A percentile compares a stretch with the other conserved stretches of the same genome.
Conservation (phyloP, 2,797 vertebrate genomes). For the Melanotaenia trifasciata region DNA sequence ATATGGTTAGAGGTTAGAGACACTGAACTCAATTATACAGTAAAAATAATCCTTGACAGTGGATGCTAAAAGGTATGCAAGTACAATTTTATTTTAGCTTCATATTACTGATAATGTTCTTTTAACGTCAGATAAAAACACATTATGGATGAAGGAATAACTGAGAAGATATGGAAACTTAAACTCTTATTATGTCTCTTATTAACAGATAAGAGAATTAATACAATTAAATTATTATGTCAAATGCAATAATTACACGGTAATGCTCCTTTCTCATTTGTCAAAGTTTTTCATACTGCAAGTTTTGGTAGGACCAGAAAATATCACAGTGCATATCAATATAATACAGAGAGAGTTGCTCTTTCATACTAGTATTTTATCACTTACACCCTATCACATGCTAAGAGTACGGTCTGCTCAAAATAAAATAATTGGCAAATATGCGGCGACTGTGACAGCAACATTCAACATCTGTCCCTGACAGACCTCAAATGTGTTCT, state of each 20-base stretch:
- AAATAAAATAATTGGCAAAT: not conserved
- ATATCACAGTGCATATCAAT: not conserved
- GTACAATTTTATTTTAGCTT: not conserved
- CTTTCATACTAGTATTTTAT: not conserved
- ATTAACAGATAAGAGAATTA: not conserved
- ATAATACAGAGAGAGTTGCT: not conserved
- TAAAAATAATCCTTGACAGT: not conserved
- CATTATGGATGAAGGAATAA: not conserved
- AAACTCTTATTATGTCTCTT: not conserved
- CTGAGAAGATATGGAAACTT: not conserved
- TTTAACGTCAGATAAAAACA: not conserved
- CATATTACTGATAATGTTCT: not conserved
- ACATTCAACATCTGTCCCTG: not conserved
- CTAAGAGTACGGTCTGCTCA: not conserved
- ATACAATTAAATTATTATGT: conserved; percentile 3
- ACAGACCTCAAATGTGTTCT: conserved; percentile 95
- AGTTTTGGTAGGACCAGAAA: not conserved
- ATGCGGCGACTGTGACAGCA: not conserved
- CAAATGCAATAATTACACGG: conserved; percentile 4
- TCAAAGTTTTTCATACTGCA: conserved; percentile 7
- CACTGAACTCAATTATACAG: not conserved
- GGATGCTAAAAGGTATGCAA: not conserved
- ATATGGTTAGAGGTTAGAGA: conserved; percentile 23
- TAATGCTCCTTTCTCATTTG: not conserved
- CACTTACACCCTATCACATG: rapidly evolving